Base-by-base conservation (phyloP, 2,888 invertebrate species). In the Eupithecia abbreviata region DNA sequence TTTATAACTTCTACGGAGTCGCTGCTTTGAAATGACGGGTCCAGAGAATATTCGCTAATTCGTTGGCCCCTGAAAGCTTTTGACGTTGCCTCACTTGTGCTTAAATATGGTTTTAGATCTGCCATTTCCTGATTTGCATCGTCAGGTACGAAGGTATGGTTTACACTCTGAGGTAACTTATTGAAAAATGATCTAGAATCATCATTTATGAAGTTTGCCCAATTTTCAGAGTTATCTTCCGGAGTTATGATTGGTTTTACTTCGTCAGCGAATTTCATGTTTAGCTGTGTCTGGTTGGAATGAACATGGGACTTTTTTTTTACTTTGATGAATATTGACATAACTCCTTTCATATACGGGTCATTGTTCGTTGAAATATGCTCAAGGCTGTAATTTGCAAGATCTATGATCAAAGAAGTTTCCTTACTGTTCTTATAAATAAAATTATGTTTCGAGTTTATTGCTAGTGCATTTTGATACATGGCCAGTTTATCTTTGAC, bases 301-400 rank as follows among this genome's bases (percentile, higher is more conserved):
- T 89, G 86, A 2, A 82, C 81, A 1, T 78, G 82, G 0, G 86
- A 77, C 78, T 89, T 90, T 80, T 91, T 89, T 84, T 87, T 89
- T 2, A 92, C 80, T 81, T 90, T 89, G 3, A 92, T 89, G 2
- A 85, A 86, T 30, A 93, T 86, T 0, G 90, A 88, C 84, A 89
- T 86, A 2, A 84, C 82, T 10, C 85, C 90, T 82, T 87, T 85
- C 0, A 83, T 69, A 3, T 77, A 58, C 4, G 88, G 85, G 73
- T 90, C 87, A 65, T 81, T 90, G 3, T 81, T 80, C 87, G 91
- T 88, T 5, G 90, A 87, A 66, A 92, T 88, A 45, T 90, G 83
- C 66, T 92, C 88, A n/a, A 93, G 83, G 75, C 90, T 83, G 68
- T 91, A 91, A 74, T 90, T 90, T 4, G 90, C 89, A 55, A 93